Conservation (phyloP, 1,140 invertebrate species). For the Ridgeia piscesae region DNA sequence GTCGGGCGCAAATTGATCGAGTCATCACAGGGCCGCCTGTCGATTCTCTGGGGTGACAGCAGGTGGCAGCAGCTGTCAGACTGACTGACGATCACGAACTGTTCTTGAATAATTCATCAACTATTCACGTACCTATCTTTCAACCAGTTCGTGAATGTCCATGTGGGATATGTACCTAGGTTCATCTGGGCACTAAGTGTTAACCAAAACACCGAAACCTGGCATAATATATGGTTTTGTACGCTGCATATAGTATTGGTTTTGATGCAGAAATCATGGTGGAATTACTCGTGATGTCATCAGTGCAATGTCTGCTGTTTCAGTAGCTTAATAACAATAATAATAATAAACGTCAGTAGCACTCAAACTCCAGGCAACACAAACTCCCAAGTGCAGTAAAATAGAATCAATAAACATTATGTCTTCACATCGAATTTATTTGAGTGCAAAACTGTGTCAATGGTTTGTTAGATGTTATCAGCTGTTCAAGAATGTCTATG, state of each 20-base stretch:
- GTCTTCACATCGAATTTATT: background rate
- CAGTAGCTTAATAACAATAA: background rate
- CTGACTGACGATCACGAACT: slow-evolving; percentile 8
- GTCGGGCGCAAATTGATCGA: background rate
- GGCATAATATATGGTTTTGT: background rate
- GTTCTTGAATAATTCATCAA: slow-evolving; percentile 16
- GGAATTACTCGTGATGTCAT: background rate
- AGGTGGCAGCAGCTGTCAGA: slow-evolving; percentile 13
- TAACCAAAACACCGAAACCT: background rate
- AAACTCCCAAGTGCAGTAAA: no score
- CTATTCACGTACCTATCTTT: background rate
- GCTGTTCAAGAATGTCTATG: background rate
- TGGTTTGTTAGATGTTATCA: background rate
- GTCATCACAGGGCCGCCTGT: slow-evolving; percentile 1
- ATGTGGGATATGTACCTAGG: background rate
- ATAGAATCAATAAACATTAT: no score
- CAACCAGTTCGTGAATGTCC: background rate
- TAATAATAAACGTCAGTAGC: no score
- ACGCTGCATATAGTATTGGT: background rate
- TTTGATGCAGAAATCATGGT: background rate
- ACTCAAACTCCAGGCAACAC: no score
- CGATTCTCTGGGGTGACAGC: background rate
- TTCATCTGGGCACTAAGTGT: background rate
- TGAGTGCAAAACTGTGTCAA: background rate
- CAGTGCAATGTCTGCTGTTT: background rate